Percentiles rank a stretch among this genome's conserved stretches.
Evolutionary conservation across 2,113 vertebrate species (phyloP).

Genomic region (Labeo catla): DNA sequence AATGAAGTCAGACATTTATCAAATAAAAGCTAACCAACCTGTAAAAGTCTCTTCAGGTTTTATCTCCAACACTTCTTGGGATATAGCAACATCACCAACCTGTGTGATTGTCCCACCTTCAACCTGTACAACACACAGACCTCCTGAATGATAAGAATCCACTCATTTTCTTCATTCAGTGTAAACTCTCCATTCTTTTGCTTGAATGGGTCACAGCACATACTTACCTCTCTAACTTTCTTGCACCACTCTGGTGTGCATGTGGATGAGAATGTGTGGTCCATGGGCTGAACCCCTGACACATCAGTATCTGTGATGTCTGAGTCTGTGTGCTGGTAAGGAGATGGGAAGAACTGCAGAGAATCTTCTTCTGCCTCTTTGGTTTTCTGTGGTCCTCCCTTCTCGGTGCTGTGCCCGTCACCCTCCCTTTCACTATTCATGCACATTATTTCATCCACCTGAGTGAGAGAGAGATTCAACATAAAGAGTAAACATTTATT

Average conservation of each 20-base stretch:
- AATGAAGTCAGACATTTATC: neutral
- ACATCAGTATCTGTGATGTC: slow-evolving; percentile 19
- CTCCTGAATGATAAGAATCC: neutral
- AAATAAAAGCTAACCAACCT: slow-evolving; percentile 9
- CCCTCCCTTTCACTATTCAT: slow-evolving; percentile 79
- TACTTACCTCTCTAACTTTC: slow-evolving; percentile 34
- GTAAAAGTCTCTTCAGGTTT: slow-evolving; percentile 15
- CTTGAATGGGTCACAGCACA: neutral
- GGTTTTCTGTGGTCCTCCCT: slow-evolving; percentile 69
- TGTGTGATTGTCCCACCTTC: slow-evolving; percentile 54
- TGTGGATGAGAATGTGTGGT: neutral
- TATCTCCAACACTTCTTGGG: slow-evolving; percentile 39
- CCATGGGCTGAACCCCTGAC: neutral
- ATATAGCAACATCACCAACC: neutral
- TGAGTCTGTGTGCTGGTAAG: slow-evolving; percentile 37
- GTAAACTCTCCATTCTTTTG: neutral
- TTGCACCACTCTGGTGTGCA: slow-evolving; percentile 25
- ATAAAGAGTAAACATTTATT: neutral
- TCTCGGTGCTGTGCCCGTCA: slow-evolving; percentile 61
- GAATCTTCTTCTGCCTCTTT: slow-evolving; percentile 64
- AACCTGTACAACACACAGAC: slow-evolving; percentile 56
- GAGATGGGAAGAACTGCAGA: slow-evolving; percentile 63
- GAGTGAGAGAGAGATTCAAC: slow-evolving; percentile 34
- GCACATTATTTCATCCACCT: slow-evolving; percentile 83
- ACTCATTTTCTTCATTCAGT: neutral